A percentile compares a stretch with the other conserved stretches of the same genome.
These are phyloP conservation scores for Stictonetta naevosa DNA, from an alignment of 2,113 vertebrate species.

Conservation along the genomic window DNA sequence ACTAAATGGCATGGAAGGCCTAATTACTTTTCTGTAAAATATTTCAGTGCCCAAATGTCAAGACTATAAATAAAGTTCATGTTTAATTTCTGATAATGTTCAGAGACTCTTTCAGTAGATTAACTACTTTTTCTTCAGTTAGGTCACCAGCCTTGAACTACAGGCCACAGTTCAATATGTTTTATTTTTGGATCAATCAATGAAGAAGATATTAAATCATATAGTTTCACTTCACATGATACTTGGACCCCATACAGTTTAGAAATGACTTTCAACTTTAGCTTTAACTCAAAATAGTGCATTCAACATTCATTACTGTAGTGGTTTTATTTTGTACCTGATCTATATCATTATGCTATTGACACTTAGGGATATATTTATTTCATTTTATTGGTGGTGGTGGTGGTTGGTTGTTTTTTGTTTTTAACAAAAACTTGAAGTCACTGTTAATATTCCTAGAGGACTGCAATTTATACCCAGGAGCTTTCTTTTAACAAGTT, in stretches of 20 bases:
- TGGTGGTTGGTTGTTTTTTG: neutral
- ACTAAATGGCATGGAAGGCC: neutral
- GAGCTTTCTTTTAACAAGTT: neutral
- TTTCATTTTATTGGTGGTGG: neutral
- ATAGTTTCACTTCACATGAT: neutral
- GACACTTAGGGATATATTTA: neutral
- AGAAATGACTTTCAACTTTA: conserved; percentile 25
- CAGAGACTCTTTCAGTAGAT: neutral
- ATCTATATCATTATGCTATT: neutral
- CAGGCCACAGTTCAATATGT: neutral
- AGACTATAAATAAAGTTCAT: neutral
- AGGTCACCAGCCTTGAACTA: neutral
- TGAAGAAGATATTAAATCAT: neutral
- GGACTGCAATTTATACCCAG: neutral
- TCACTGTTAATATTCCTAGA: conserved; percentile 12
- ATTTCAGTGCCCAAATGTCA: neutral
- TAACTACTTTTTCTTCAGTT: neutral
- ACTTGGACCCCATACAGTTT: neutral
- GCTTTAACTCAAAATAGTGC: neutral
- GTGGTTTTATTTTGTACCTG: neutral
- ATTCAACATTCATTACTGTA: conserved; percentile 4
- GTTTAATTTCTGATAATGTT: neutral
- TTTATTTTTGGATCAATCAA: neutral
- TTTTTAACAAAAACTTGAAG: conserved; percentile 1
- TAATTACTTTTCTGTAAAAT: neutral